Evolutionary conservation across 1,140 invertebrate genomes (phyloP).

Genomic region (Euwallacea fornicatus): DNA sequence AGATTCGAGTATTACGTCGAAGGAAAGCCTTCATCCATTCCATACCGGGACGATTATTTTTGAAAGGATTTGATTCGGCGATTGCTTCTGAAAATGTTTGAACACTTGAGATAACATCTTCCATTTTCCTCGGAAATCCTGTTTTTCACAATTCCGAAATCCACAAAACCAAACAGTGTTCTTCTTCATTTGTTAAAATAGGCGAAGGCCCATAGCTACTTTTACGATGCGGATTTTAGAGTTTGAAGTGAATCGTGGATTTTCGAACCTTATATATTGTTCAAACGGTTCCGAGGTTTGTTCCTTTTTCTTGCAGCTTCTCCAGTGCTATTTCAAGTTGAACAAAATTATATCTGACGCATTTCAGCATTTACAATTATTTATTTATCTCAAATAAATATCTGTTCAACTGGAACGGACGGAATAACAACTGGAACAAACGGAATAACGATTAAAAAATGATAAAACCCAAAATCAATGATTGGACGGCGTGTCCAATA

Average conservation of each 20-base stretch:
- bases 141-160: conserved; percentile 27
- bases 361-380: not conserved
- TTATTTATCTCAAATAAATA: too few species aligned
- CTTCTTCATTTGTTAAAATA: conserved; percentile 36
- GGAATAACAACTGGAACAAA: too few species aligned
- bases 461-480: not conserved
- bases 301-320: not conserved
- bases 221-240: conserved; percentile 26
- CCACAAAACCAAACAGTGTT: conserved; percentile 35
- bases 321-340: not conserved
- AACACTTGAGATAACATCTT: conserved; percentile 36
- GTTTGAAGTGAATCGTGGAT: conserved; percentile 30
- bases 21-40: conserved; percentile 49
- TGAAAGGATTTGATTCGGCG: conserved; percentile 45
- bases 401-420: too few species aligned
- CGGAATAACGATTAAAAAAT: not conserved
- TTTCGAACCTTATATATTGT: conserved; percentile 14
- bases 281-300: not conserved
- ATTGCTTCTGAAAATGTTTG: conserved; percentile 38
- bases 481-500: not conserved
- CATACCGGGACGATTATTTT: conserved; percentile 44
- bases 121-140: conserved; percentile 39
- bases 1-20: conserved; percentile 44
- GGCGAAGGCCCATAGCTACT: conserved; percentile 26
- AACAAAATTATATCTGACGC: not conserved